Base-by-base conservation (phyloP, 2,888 invertebrate genomes). In the Chloroclysta siterata region DNA sequence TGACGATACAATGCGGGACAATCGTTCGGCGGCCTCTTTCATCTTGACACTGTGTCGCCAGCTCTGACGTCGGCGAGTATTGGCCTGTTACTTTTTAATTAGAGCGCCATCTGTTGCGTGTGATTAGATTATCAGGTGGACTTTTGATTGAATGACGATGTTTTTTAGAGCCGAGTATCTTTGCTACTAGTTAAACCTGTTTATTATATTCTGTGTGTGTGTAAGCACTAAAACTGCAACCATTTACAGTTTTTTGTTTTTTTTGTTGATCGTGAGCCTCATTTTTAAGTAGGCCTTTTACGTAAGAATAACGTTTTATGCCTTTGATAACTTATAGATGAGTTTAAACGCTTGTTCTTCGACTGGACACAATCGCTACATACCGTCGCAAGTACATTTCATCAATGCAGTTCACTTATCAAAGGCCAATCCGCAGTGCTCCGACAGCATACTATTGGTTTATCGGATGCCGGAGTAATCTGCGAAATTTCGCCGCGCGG, bases 1-100 rank as follows among this genome's bases (percentile, higher is more conserved):
- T 89, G 90, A 88, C 88, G 90, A 88, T 88, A 91, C 92, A 90
- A 92, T 90, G 89, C 90, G 84, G 84, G 90, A 90, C 92, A 91
- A 91, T 90, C 90, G 90, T 74, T 58, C 82, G 88, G 90, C 91
- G 91, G 91, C 67, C 66, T 75, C 88, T 92, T 92, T 92, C 88
- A 92, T 92, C 91, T 84, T 85, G 89, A 91, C 91, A 91, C 92
- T 89, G 88, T 90, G 91, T 91, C 90, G 68, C 86, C 73, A 82
- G 78, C 71, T 82, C 74, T 84, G 77, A 75, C 79, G 80, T 71
- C 80, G 69, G 69, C 60, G 75, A 58, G 73, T 65, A 83, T 73
- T 81, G 85, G 72, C 66, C 39, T 61, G 51, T 57, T 65, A 44
- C 61, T 46, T 64, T 59, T 66, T 77, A 63, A 60, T 65, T 61